Base-by-base conservation (phyloP, 1,140 invertebrate species). In the Drosophila nigrodunni region DNA sequence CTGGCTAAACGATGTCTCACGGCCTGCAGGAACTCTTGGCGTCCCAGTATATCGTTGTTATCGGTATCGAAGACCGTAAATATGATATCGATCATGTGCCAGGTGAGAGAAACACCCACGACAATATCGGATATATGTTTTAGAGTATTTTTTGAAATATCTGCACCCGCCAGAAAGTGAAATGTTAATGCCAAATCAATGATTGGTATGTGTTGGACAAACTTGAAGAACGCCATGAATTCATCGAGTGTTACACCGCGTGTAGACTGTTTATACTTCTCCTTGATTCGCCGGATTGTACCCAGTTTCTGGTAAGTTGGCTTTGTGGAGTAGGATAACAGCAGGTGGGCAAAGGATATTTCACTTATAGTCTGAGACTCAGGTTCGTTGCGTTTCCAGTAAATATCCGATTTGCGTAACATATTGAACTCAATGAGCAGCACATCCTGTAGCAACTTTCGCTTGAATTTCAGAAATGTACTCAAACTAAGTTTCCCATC, bases 21-120 rank as follows among this genome's bases (percentile, higher is more conserved):
- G 1, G 57, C 46, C 0, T 52, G 2, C 0, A 67, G 46, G 2
- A 87, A 80, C 1, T 80, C 83, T 2, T 7, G 41, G 15, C 67
- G 64, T 2, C 52, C 41, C 0, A 87, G 55, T 5, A 69, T 41
- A 0, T 60, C 74, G 44, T 88, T 67, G 3, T 60, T 39, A 15
- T 80, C 41, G 2, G 9, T 39, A 62, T 86, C 79, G 37, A 88
- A 87, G 1, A 87, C 50, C 7, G 54, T 54, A 35, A 69, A 87
- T 1, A 87, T 60, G 1, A 87, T 64, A 13, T 70, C 49, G 9
- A 76, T 64, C 0, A 87, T 13, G 15, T 80, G 79, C 2, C 64
- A 25, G 0, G 83, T 55, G 0, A 82, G 46, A 0, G 47, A 15
- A 0, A 64, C 66, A 3, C 55, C 67, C 0, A 73, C 35, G 5